Evolutionary conservation across 2,888 invertebrate species (phyloP).

Genomic region (Brassicogethes aeneus): DNA sequence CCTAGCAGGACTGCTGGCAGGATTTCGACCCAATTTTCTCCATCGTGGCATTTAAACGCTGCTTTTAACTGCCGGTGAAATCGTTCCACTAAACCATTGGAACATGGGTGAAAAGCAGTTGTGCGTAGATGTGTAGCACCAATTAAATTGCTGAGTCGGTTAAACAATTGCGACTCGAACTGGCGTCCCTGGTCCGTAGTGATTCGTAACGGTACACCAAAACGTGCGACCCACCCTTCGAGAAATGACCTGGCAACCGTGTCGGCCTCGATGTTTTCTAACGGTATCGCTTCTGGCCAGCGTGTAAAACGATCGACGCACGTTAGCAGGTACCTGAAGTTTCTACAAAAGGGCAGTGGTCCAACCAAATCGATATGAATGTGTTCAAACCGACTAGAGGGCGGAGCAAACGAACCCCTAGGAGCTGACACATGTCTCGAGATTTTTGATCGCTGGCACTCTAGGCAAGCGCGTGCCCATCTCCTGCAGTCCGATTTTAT

Average conservation of each 20-base stretch:
- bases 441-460: neutral
- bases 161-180: constrained; percentile 26
- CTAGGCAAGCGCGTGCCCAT: neutral
- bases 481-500: neutral
- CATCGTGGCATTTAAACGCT: constrained; percentile 20
- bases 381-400: constrained; percentile 24
- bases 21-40: constrained; percentile 20
- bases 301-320: constrained; percentile 13
- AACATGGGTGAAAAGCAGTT: constrained; percentile 31
- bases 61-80: constrained; percentile 26
- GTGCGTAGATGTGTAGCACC: constrained; percentile 21
- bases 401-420: constrained; percentile 14
- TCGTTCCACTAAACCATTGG: constrained; percentile 32
- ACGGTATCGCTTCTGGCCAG: constrained; percentile 16
- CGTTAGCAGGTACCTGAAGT: constrained; percentile 12
- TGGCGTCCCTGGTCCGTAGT: constrained; percentile 31
- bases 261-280: constrained; percentile 10
- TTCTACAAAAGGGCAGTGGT: constrained; percentile 17
- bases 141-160: constrained; percentile 15
- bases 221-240: constrained; percentile 35
- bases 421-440: neutral
- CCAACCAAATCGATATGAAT: constrained; percentile 31
- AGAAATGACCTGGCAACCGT: constrained; percentile 29
- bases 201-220: constrained; percentile 31
- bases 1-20: constrained; percentile 32